Conservation (phyloP, 1,140 invertebrate genomes). For the Zaprionus camerounensis region DNA sequence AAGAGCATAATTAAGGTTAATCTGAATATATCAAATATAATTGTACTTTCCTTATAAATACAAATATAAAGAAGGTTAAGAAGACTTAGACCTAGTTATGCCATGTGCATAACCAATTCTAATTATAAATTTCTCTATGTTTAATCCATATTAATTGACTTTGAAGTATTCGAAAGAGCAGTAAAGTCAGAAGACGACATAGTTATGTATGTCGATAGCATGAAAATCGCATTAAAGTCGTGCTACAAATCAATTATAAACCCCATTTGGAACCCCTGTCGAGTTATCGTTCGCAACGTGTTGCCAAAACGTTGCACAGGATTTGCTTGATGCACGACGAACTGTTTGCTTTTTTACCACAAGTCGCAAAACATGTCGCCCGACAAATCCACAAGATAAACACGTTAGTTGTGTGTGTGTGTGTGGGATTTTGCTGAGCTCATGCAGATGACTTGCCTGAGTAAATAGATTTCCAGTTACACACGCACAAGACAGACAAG, state of each 20-base stretch:
- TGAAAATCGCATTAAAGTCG: not conserved
- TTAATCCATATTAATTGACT: not conserved
- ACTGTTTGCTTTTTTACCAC: slow-evolving; percentile 1
- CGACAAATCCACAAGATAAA: slow-evolving; percentile 33
- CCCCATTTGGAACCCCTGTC: not conserved
- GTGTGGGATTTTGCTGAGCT: slow-evolving; percentile 25
- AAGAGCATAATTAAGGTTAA: no score
- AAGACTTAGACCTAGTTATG: not conserved
- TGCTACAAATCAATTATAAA: slow-evolving; percentile 2
- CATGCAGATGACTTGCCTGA: slow-evolving; percentile 35
- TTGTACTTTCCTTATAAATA: not conserved
- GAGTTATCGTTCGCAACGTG: slow-evolving; percentile 11
- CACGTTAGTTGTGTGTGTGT: slow-evolving; percentile 1
- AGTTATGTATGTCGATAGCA: not conserved
- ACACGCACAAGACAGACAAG: slow-evolving; percentile 12
- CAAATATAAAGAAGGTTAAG: not conserved
- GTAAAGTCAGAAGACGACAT: not conserved
- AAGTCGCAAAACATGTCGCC: slow-evolving; percentile 12
- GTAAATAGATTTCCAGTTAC: slow-evolving; percentile 36
- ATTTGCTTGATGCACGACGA: slow-evolving; percentile 11
- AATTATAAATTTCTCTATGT: not conserved
- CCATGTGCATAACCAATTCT: not conserved
- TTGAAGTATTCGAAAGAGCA: not conserved
- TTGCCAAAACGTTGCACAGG: slow-evolving; percentile 30
- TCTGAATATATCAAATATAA: no score